Conservation (phyloP, 2,113 vertebrate species). For the Xerus inauris region DNA sequence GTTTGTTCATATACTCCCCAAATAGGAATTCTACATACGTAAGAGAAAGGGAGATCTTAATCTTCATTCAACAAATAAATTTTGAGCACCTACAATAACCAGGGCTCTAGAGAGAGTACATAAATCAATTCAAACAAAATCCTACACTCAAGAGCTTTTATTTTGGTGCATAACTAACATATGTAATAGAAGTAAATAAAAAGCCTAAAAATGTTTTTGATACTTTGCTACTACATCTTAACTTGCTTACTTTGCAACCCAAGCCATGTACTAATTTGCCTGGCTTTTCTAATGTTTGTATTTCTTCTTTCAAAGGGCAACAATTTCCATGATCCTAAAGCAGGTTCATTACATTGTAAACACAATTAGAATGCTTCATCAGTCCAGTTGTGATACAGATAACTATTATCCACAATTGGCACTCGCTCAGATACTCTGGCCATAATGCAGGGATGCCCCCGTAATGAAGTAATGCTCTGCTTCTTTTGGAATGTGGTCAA, state of each 20-base stretch:
- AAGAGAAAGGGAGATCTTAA: slow-evolving; percentile 20
- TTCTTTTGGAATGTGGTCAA: slow-evolving; percentile 21
- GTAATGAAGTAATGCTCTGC: not conserved
- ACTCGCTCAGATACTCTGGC: not conserved
- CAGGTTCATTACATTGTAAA: slow-evolving; percentile 53
- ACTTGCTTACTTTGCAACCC: slow-evolving; percentile 27
- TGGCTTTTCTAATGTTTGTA: slow-evolving; percentile 49
- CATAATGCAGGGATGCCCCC: not conserved
- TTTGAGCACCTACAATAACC: not conserved
- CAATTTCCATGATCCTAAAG: slow-evolving; percentile 42
- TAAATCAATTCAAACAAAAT: slow-evolving; percentile 23
- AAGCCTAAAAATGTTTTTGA: not conserved
- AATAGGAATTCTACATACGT: not conserved
- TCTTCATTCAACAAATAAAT: slow-evolving; percentile 24
- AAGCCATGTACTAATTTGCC: slow-evolving; percentile 46
- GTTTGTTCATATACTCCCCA: not conserved
- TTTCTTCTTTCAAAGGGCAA: slow-evolving; percentile 46
- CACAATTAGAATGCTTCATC: not conserved
- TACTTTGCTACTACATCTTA: slow-evolving; percentile 13
- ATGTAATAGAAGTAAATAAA: not conserved
- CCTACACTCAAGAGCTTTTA: not conserved
- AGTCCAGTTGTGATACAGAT: not conserved
- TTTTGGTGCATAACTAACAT: not conserved
- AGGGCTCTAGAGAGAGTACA: not conserved
- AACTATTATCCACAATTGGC: not conserved